Evolutionary conservation across 1,140 invertebrate genomes (phyloP), one percentile per base, ranked within the genome.

Genomic region (Sinella curviseta): DNA sequence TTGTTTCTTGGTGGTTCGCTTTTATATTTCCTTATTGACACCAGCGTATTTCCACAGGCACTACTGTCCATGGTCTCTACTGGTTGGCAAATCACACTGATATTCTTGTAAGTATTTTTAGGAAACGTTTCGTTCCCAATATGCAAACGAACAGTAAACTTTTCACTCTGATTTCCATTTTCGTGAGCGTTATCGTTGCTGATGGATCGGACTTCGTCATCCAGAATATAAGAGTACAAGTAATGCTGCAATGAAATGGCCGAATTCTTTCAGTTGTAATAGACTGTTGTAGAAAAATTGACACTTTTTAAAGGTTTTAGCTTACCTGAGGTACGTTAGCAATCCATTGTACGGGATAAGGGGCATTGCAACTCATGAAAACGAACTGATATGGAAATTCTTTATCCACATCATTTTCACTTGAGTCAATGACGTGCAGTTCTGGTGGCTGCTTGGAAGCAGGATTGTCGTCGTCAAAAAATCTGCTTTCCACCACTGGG

Each of bases 221-320:
- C 31, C 2, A 70, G 12, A 70, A 70, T 33, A 24, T 31, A 70
- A 12, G 65, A 70, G 30, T 17, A 70, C 1, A 8, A 70, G 24
- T 70, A 70, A 33, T 70, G 26, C 65, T 70, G 26, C 8, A 65
- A 70, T 24, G 12, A 70, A 70, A 70, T n/a, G n/a, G n/a, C n/a
- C n/a, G n/a, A n/a, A n/a, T n/a, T n/a, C n/a, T n/a, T n/a, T n/a
- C n/a, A n/a, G n/a, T n/a, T n/a, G 2, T 30, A 70, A 70, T 33
- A 70, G 4, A 16, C 8, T 70, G 2, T 1, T 70, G 31, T n/a
- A 33, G 57, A 60, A 8, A 60, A 60, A 3, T 60, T 60, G 24
- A 60, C 12, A 60, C 57, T 3, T n/a, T 3, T 70, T 31, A 30
- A 16, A 16, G 31, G 65, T 31, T 70, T 33, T 70, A 14, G 24